Evolutionary conservation across 2,113 vertebrate species (phyloP), one percentile per base, ranked within the genome.

Genomic region (Carassius carassius): DNA sequence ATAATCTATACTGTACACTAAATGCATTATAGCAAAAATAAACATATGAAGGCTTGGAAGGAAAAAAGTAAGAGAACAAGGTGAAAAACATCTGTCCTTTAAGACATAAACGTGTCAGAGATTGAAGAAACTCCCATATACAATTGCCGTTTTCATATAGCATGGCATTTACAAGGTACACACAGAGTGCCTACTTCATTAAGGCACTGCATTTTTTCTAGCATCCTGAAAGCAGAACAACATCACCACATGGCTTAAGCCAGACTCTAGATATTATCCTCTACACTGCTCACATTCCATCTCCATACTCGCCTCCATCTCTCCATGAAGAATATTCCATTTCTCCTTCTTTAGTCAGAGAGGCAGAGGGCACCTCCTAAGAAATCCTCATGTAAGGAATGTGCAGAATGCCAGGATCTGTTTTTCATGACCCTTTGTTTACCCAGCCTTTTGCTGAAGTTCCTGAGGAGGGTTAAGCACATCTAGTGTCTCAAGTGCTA

Each of bases 311-410:
- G 41, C 65, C 32, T 72, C 74, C 41, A 86, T 78, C 25, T 58
- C 29, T 47, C 49, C 41, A 83, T 56, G 23, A 41, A 83, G 81
- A 83, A 70, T 73, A 56, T 47, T 83, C 65, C 56, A 79, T 70
- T 79, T 86, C 81, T 86, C 81, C 85, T 78, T 86, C 63, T 86
- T 86, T 86, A 86, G 85, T 77, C 81, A 86, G 41, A 82, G 72
- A 79, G 63, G 74, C 63, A 47, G 29, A 69, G 73, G 80, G 51
- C 21, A 83, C 62, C 80, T 78, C 62, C 54, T 60, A 60, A 77
- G 37, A 76, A 72, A 82, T 23, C 29, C 41, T 78, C 65, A 78
- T 86, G 85, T 37, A 49, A 75, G 85, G 85, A 86, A 86, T 86
- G 54, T 62, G 63, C 74, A 83, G 85, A 83, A 86, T 86, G 85